Evolutionary conservation across 1,140 invertebrate species (phyloP), one percentile per base, ranked within the genome.

Genomic region (Meloidogyne exigua): DNA sequence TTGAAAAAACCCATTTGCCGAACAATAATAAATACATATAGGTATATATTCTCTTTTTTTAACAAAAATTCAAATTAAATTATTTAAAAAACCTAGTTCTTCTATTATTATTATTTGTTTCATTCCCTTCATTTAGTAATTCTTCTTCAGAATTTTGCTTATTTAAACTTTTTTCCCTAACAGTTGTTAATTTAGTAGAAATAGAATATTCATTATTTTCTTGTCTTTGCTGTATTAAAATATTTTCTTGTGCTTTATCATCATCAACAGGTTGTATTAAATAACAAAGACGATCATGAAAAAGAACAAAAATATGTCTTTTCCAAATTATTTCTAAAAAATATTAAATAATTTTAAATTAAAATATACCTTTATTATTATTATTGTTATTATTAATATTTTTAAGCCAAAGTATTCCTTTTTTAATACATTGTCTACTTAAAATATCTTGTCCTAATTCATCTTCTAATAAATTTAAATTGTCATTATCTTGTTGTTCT

Each of bases 271-370:
- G 79, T 44, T 78, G 62, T 1, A 76, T 63, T 12, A 82, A 72
- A 67, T 85, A 86, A 69, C 84, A 86, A 9, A 86, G 68, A 18
- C 82, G 78, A 77, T 87, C 85, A 0, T 49, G 25, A 57, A 87
- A 88, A 28, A 87, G 64, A 13, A 87, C 81, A 65, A 87, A 87
- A 39, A 86, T 70, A 71, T 87, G 86, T 21, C 13, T 57, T 57
- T n/a, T 57, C 49, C 49, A 57, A 57, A 21, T n/a, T 9, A 18
- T 18, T 49, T 49, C 44, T 5, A 57, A 57, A 57, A 57, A n/a
- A 57, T 57, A n/a, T 49, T 49, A 1, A 49, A n/a, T n/a, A n/a
- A n/a, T n/a, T 49, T 49, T 49, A 49, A 49, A 18, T 18, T 5
- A 49, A 49, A 49, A 49, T 28, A 21, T 36, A 13, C 26, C 26